Evolutionary conservation across 2,888 invertebrate species (phyloP).

Genomic region (Aphidoletes aphidimyza): DNA sequence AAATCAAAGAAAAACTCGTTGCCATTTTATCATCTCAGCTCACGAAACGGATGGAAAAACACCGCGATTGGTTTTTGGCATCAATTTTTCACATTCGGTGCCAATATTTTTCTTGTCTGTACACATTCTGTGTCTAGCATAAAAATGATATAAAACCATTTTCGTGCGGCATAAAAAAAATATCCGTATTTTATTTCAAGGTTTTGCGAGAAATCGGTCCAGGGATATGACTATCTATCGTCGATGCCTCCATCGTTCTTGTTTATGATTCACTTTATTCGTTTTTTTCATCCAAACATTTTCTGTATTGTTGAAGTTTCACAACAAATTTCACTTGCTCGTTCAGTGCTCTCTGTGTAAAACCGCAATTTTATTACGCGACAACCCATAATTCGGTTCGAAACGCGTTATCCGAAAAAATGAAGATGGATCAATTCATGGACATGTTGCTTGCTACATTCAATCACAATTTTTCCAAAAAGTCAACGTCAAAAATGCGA

Average conservation of each 20-base stretch:
- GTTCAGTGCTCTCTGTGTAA: not conserved
- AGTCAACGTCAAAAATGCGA: no score
- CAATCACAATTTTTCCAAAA: not conserved
- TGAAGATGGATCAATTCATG: not conserved
- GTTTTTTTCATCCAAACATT: slow-evolving; percentile 40
- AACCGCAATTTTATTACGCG: not conserved
- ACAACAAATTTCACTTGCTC: no score
- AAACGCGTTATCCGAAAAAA: not conserved
- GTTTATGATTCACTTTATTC: slow-evolving; percentile 41
- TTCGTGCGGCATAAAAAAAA: not conserved
- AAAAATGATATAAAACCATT: slow-evolving; percentile 22
- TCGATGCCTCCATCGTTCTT: not conserved
- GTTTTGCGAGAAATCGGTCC: not conserved
- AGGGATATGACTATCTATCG: no score
- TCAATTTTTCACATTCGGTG: not conserved
- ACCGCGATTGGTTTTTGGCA: not conserved
- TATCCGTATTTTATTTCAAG: not conserved
- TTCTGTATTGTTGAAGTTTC: not conserved
- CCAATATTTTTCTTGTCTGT: not conserved
- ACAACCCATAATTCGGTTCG: not conserved
- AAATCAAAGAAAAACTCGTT: not conserved
- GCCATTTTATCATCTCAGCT: not conserved
- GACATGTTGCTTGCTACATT: not conserved
- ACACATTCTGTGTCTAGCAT: not conserved
- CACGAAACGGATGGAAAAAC: not conserved